Base-by-base conservation (phyloP, 2,113 vertebrate species). In the Clarias magur region DNA sequence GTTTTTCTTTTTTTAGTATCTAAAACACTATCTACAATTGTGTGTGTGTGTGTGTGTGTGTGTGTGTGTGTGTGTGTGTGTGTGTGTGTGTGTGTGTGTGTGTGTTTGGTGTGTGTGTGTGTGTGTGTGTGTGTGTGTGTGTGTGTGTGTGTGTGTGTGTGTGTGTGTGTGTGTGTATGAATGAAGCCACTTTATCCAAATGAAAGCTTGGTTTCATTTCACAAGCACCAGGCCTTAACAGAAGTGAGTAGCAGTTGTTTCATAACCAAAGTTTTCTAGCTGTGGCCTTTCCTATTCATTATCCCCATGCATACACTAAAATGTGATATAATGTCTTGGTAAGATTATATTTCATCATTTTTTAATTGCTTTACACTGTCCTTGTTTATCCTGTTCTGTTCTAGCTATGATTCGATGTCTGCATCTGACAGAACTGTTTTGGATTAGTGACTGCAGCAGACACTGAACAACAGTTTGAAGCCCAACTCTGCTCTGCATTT, bases 401-500 rank as follows among this genome's bases (percentile, higher is more conserved):
- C 34, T 59, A 13, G 56, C 21, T 12, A 85, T 34, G n/a, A 60
- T 19, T 88, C 42, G 54, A 86, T 62, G 25, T 23, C 78, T 25
- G 84, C 63, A 80, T 54, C 89, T 89, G 89, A 80, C 67, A 23
- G 16, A 79, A 38, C 91, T 91, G 90, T 3, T 76, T 38, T 48
- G 38, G 81, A 93, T 93, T 48, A 82, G 57, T 82, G 80, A 25
- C 34, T 62, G 90, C 85, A 48, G 86, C 86, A 89, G 87, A 72
- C 84, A 48, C 68, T 54, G 54, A 91, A 93, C 91, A 93, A 91
- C 93, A 83, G 81, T 11, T 34, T 25, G 70, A 80, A 83, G n/a
- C 56, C 13, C 11, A 83, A 38, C 80, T 82, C 25, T 38, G 54
- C 15, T 53, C 4, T 85, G 59, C 63, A 63, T 72, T 89, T 23